A percentile compares a stretch with the other conserved stretches of the same genome.
phyloP scores from a whole-genome alignment of 2,888 invertebrate genomes.

The Tiphia femorata region DNA sequence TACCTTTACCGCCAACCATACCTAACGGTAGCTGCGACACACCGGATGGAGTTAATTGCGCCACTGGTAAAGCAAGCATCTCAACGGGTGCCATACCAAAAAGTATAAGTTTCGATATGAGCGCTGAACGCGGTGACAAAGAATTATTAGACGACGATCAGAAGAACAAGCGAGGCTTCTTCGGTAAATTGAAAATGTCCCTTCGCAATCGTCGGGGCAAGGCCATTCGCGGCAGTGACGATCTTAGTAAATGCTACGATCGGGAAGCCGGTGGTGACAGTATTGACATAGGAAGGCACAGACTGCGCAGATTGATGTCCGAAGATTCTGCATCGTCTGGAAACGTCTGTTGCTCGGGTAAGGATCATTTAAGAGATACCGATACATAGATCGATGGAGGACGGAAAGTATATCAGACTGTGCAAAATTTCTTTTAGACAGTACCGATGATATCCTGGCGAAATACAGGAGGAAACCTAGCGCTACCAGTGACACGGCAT shows the following conservation, averaged over 20 bases:
- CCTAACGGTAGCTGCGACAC: constrained; percentile 43
- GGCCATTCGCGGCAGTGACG: constrained; percentile 68
- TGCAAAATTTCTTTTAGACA: constrained; percentile 74
- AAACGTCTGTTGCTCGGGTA: constrained; percentile 32
- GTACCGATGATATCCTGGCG: constrained; percentile 92
- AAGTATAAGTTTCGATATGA: constrained; percentile 92
- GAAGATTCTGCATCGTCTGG: constrained; percentile 64
- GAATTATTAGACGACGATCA: constrained; percentile 72
- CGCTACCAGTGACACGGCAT: constrained; percentile 71
- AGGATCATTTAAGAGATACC: too few relatives aligned
- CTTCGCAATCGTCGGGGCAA: constrained; percentile 77
- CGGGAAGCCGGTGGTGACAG: constrained; percentile 55
- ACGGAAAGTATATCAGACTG: not conserved
- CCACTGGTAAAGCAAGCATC: constrained; percentile 46
- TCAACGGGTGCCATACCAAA: constrained; percentile 91
- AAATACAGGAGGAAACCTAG: constrained; percentile 87
- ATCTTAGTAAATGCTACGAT: constrained; percentile 63
- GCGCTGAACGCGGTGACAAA: constrained; percentile 84
- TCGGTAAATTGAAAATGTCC: constrained; percentile 80
- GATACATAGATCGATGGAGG: too few relatives aligned
- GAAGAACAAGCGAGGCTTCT: constrained; percentile 76
- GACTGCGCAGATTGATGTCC: constrained; percentile 64
- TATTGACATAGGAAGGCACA: constrained; percentile 54
- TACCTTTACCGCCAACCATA: constrained; percentile 16
- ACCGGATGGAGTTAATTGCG: constrained; percentile 35